Evolutionary conservation across 2,797 vertebrate species (phyloP).

Genomic region (Thripadectes ignobilis): DNA sequence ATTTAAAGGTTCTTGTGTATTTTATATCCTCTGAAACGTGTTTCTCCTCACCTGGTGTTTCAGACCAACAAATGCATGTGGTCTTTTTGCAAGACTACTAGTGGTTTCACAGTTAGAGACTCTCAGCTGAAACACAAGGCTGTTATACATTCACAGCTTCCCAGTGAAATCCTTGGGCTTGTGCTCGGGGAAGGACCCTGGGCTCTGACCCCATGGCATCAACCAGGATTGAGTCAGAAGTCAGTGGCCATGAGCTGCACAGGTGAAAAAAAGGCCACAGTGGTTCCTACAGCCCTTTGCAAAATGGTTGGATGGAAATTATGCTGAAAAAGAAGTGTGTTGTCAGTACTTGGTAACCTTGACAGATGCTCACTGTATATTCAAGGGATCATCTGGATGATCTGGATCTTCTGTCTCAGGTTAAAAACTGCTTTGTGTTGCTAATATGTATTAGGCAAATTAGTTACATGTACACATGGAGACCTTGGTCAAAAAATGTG

Average conservation of each 20-base stretch:
- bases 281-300: not conserved
- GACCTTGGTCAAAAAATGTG: not conserved
- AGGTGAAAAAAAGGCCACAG: not conserved
- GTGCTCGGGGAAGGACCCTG: rapidly evolving
- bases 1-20: not conserved
- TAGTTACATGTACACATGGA: not conserved
- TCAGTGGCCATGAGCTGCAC: not conserved
- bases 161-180: not conserved
- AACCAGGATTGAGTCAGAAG: not conserved
- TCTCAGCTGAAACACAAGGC: not conserved
- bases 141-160: not conserved
- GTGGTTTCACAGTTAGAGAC: not conserved
- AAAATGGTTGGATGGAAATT: not conserved
- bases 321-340: not conserved
- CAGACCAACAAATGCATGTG: not conserved
- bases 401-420: not conserved
- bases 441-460: not conserved
- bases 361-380: not conserved
- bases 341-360: not conserved
- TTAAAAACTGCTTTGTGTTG: not conserved
- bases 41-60: not conserved
- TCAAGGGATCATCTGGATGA: not conserved
- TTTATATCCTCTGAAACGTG: not conserved
- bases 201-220: not conserved
- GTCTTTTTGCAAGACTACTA: not conserved